Evolutionary conservation across 2,797 vertebrate genomes (phyloP).

Genomic region (Manis crassicaudata): DNA sequence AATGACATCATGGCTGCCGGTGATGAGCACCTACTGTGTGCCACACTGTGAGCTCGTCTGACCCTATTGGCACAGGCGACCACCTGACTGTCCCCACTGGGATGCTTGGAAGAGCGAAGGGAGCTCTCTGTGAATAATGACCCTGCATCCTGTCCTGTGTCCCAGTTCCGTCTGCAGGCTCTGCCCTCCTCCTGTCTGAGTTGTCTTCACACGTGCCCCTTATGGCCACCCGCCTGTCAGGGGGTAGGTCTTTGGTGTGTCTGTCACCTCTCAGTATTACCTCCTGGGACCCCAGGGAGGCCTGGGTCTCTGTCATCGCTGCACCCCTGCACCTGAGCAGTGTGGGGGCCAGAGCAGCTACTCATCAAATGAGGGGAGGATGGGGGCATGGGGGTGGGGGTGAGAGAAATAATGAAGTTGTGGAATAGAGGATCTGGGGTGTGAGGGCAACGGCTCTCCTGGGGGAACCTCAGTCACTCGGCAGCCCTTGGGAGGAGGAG

Average conservation of each 20-base stretch:
- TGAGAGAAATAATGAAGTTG: not conserved
- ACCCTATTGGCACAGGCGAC: not conserved
- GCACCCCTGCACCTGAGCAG: not conserved
- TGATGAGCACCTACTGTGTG: not conserved
- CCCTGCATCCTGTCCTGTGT: not conserved
- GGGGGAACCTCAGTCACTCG: not conserved
- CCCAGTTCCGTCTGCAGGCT: fast-evolving
- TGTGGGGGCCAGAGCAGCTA: not conserved
- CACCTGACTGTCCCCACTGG: fast-evolving
- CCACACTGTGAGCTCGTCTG: fast-evolving
- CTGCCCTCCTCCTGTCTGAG: not conserved
- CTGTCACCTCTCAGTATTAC: not conserved
- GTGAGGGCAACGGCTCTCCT: not conserved
- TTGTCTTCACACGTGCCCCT: not conserved
- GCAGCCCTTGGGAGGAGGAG: not conserved
- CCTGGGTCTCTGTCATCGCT: not conserved
- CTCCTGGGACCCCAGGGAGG: fast-evolving
- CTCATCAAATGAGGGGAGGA: not conserved
- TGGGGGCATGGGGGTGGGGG: not conserved
- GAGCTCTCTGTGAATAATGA: not conserved
- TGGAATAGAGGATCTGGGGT: not conserved
- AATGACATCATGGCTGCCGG: not conserved
- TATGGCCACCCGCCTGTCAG: not conserved
- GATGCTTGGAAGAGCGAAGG: not conserved
- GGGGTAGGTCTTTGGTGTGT: not conserved